Evolutionary conservation across 2,113 vertebrate genomes (phyloP).

Genomic region (Alosa alosa): DNA sequence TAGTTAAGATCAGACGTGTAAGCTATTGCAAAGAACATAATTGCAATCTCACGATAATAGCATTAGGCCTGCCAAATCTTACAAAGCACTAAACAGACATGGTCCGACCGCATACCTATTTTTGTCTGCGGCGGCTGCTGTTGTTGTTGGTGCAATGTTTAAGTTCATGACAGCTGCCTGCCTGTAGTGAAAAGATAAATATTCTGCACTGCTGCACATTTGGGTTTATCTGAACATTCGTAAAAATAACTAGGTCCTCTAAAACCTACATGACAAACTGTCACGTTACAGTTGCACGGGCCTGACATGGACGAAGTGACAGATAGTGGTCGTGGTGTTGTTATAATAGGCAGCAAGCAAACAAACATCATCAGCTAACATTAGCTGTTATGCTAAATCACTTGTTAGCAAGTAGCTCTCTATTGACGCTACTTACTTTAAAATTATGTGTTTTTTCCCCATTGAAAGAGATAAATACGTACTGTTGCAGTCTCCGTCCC

Average conservation of each 20-base stretch:
- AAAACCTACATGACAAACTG: neutral
- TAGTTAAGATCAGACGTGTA: too few species aligned
- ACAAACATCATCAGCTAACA: neutral
- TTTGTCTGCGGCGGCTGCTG: neutral
- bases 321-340: neutral
- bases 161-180: neutral
- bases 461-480: neutral
- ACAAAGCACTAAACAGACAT: neutral
- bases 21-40: neutral
- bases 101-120: neutral
- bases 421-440: neutral
- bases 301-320: neutral
- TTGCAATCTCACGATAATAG: neutral
- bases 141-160: neutral
- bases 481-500: neutral
- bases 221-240: neutral
- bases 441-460: neutral
- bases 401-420: neutral
- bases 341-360: neutral
- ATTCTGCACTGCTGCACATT: neutral
- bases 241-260: neutral
- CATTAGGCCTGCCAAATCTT: neutral
- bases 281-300: neutral
- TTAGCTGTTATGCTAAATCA: conserved; percentile 12
- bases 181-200: neutral